phyloP scores from a whole-genome alignment of 2,797 vertebrate genomes.

The Anguilla pacifica region DNA sequence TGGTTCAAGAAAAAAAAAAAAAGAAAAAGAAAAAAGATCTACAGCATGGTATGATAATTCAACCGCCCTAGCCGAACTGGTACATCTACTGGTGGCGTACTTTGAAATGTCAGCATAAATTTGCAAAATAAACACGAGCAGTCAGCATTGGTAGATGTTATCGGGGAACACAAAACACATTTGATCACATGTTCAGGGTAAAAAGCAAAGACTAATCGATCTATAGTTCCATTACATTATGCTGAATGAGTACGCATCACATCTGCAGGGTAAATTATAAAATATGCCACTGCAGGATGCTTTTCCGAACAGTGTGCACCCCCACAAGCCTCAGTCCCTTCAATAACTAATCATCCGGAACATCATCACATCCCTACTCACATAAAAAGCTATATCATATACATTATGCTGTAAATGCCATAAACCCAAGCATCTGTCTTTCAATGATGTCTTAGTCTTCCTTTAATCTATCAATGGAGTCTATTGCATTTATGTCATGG shows the following conservation, averaged over 20 bases:
- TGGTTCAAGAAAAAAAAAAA: slow-evolving; percentile 34
- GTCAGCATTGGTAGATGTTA: slow-evolving; percentile 54
- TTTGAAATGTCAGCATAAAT: slow-evolving; percentile 84
- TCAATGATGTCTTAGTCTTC: not conserved
- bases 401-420: slow-evolving; percentile 67
- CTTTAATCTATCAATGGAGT: slow-evolving; percentile 17
- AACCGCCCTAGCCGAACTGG: slow-evolving; percentile 71
- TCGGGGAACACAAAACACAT: slow-evolving; percentile 19
- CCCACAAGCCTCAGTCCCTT: slow-evolving; percentile 11
- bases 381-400: slow-evolving; percentile 69
- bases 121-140: slow-evolving; percentile 78
- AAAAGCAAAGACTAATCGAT: slow-evolving; percentile 22
- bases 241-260: slow-evolving; percentile 24
- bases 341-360: slow-evolving; percentile 31
- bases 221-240: slow-evolving; percentile 16
- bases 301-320: slow-evolving; percentile 2
- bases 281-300: not conserved
- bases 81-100: slow-evolving; percentile 72
- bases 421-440: slow-evolving; percentile 61
- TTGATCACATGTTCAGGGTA: slow-evolving; percentile 21
- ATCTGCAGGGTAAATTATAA: slow-evolving; percentile 17
- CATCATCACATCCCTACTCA: slow-evolving; percentile 6
- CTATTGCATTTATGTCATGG: not conserved
- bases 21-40: slow-evolving; percentile 73
- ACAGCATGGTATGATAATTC: slow-evolving; percentile 77